phyloP scores from a whole-genome alignment of 2,113 vertebrate genomes.

The Salvelinus alpinus region DNA sequence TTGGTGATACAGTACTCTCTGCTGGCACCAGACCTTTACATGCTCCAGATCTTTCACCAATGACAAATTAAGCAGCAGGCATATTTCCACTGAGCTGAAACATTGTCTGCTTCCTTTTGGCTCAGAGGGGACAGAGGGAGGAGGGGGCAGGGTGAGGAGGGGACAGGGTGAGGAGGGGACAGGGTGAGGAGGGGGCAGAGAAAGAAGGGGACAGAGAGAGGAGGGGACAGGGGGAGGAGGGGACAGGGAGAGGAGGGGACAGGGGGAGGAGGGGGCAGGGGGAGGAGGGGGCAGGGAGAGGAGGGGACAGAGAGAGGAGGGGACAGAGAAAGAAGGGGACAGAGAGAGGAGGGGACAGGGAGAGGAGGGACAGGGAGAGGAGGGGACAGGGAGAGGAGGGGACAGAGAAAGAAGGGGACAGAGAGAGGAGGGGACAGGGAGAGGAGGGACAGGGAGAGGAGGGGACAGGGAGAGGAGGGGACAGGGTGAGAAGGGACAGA shows the following conservation, averaged over 20 bases:
- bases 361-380: not conserved
- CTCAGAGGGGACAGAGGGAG: not conserved
- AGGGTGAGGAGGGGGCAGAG: accelerated
- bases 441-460: too few relatives aligned
- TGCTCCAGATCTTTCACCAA: constrained; percentile 4
- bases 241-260: too few relatives aligned
- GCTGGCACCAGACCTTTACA: not conserved
- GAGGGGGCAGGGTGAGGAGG: too few relatives aligned
- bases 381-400: not conserved
- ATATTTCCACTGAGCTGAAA: constrained; percentile 25
- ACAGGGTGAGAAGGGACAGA: too few relatives aligned
- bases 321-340: too few relatives aligned
- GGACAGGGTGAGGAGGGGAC: too few relatives aligned
- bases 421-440: not conserved
- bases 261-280: not conserved
- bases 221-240: not conserved
- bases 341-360: not conserved
- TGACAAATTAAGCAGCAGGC: constrained; percentile 24
- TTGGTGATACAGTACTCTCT: too few relatives aligned
- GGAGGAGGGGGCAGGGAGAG: too few relatives aligned
- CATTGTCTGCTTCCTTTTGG: constrained; percentile 19
- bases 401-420: too few relatives aligned
- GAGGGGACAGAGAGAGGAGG: too few relatives aligned
- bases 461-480: too few relatives aligned
- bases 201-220: accelerated